phyloP scores from a whole-genome alignment of 2,113 vertebrate genomes.

The Halichoerus grypus region DNA sequence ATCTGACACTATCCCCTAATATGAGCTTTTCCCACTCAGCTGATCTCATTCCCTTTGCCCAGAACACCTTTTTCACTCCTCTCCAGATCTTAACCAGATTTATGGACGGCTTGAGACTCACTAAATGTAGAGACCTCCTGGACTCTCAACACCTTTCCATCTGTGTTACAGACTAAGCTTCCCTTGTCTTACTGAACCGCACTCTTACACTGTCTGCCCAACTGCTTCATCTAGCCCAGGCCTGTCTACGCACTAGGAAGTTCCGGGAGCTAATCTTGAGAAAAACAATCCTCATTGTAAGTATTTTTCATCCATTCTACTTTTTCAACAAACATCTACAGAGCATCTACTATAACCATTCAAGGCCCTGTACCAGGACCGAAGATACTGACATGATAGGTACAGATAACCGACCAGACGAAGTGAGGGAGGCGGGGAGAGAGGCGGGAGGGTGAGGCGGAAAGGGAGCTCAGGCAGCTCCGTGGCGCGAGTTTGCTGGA shows the following conservation, averaged over 20 bases:
- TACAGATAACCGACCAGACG: background rate
- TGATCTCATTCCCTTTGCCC: background rate
- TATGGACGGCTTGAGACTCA: background rate
- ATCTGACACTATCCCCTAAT: background rate
- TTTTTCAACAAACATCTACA: background rate
- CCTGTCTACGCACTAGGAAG: background rate
- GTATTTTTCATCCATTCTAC: background rate
- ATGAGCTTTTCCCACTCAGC: background rate
- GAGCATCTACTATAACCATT: background rate
- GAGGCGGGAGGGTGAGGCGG: background rate
- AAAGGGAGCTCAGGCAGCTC: background rate
- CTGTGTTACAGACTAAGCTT: background rate
- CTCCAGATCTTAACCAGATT: background rate
- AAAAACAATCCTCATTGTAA: background rate
- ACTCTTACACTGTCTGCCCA: background rate
- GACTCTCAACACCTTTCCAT: background rate
- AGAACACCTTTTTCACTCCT: background rate
- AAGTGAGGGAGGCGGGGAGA: background rate
- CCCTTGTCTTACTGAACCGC: background rate
- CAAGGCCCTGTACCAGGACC: background rate
- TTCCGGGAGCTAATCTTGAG: background rate
- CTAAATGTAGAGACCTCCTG: background rate
- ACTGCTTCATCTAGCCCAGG: background rate
- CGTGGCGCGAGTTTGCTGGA: fast-evolving
- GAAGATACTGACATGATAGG: background rate